These are phyloP conservation scores for Oscheius sp. DNA, from an alignment of 2,888 invertebrate genomes.

Conservation along the genomic window DNA sequence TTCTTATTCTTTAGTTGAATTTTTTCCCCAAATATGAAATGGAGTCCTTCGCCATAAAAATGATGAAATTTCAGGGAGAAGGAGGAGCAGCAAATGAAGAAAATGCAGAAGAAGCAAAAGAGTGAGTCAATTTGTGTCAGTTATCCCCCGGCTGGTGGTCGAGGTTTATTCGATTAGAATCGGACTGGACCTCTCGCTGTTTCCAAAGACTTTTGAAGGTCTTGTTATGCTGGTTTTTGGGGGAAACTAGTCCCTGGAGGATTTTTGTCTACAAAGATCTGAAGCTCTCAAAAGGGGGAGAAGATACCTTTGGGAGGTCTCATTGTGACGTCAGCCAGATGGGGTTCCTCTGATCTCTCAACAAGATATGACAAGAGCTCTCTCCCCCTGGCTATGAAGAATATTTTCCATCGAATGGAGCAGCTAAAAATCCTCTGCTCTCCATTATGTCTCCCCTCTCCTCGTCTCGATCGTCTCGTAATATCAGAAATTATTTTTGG, in stretches of 20 bases:
- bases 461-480: no score
- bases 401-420: no score
- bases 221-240: neutral
- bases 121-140: conserved; percentile 35
- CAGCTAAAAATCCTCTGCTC: no score
- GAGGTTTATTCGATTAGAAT: neutral
- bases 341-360: conserved; percentile 10
- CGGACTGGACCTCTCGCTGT: no score
- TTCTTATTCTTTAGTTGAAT: no score
- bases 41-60: no score
- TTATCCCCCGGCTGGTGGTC: neutral
- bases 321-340: neutral
- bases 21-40: no score
- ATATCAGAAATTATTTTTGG: neutral
- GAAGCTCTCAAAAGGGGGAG: neutral
- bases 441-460: no score
- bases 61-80: conserved; percentile 51
- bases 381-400: no score
- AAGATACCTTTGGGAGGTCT: neutral
- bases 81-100: conserved; percentile 48
- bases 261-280: neutral
- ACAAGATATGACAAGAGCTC: conserved; percentile 12
- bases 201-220: neutral
- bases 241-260: neutral
- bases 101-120: conserved; percentile 51